Evolutionary conservation across 2,888 invertebrate species (phyloP), one percentile per base, ranked within the genome.

Genomic region (Eretmocerus hayati): DNA sequence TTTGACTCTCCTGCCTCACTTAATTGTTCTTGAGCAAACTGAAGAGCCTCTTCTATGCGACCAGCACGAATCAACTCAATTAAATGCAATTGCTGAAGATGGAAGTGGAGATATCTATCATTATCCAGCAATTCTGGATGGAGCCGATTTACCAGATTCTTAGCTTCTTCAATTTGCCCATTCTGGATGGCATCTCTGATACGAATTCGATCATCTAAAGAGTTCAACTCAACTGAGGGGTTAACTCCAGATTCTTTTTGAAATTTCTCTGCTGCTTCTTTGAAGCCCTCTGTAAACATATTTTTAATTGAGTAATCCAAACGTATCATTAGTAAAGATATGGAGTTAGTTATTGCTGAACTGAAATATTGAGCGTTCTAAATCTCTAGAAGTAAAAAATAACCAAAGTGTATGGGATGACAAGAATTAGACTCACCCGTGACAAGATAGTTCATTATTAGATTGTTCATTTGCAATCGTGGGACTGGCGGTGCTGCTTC

Each of bases 371-470:
- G n/a, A n/a, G n/a, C n/a, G n/a, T n/a, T n/a, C n/a, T n/a, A n/a
- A n/a, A n/a, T n/a, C n/a, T n/a, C n/a, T n/a, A n/a, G n/a, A n/a
- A n/a, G n/a, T n/a, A n/a, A n/a, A n/a, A n/a, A n/a, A n/a, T n/a
- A n/a, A n/a, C n/a, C n/a, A n/a, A n/a, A n/a, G n/a, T n/a, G n/a
- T n/a, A n/a, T n/a, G n/a, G n/a, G n/a, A n/a, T n/a, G n/a, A n/a
- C 32, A 6, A 26, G 16, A 45, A 23, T 16, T 21, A 31, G 44
- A 48, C 65, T 71, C 74, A 92, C 93, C 94, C 75, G 93, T 95
- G 36, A 96, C 93, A 64, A 97, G 80, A 74, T 97, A 97, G 75
- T 97, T 95, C 95, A 97, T 96, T 58, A 97, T 93, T 56, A 97
- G 78, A 72, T 90, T 89, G 73, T 97, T 96, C 90, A 97, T 94